Conservation (phyloP, 2,888 invertebrate genomes). For the Ischnus inquisitorius region DNA sequence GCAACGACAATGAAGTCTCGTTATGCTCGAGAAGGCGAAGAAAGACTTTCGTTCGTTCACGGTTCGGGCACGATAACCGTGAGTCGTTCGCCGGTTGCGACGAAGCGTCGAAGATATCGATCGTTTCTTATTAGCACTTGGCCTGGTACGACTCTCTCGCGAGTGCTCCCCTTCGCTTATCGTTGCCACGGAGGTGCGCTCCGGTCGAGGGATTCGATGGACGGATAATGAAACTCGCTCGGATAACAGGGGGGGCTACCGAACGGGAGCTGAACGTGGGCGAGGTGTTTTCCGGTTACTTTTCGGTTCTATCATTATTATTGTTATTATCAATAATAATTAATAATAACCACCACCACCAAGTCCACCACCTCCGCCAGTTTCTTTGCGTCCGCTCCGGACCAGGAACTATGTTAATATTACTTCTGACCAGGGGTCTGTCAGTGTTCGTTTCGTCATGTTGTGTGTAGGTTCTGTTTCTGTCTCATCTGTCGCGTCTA, state of each 20-base stretch:
- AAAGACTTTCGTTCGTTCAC: slow-evolving; percentile 66
- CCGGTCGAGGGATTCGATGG: slow-evolving; percentile 56
- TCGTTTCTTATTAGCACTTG: slow-evolving; percentile 68
- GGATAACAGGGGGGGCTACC: slow-evolving; percentile 53
- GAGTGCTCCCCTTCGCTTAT: slow-evolving; percentile 23
- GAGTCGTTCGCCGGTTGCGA: slow-evolving; percentile 8
- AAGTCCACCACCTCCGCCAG: too few relatives aligned
- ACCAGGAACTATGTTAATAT: too few relatives aligned
- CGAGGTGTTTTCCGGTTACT: slow-evolving; percentile 59
- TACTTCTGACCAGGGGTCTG: too few relatives aligned
- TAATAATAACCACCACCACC: too few relatives aligned
- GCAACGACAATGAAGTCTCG: slow-evolving; percentile 46
- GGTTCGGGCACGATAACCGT: neutral
- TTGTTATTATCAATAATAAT: too few relatives aligned
- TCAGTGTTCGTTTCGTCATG: too few relatives aligned
- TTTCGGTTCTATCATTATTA: too few relatives aligned
- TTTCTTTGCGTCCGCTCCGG: too few relatives aligned
- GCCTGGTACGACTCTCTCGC: slow-evolving; percentile 34
- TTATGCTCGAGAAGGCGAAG: slow-evolving; percentile 28
- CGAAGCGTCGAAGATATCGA: slow-evolving; percentile 62
- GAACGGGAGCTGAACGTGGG: slow-evolving; percentile 16
- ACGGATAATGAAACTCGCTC: slow-evolving; percentile 45
- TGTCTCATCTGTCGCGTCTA: too few relatives aligned
- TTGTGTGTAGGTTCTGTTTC: too few relatives aligned
- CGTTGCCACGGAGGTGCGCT: slow-evolving; percentile 45